A percentile compares a stretch with the other conserved stretches of the same genome.
Conservation (phyloP, 2,797 vertebrate species). For the Enteromius paludinosus region DNA sequence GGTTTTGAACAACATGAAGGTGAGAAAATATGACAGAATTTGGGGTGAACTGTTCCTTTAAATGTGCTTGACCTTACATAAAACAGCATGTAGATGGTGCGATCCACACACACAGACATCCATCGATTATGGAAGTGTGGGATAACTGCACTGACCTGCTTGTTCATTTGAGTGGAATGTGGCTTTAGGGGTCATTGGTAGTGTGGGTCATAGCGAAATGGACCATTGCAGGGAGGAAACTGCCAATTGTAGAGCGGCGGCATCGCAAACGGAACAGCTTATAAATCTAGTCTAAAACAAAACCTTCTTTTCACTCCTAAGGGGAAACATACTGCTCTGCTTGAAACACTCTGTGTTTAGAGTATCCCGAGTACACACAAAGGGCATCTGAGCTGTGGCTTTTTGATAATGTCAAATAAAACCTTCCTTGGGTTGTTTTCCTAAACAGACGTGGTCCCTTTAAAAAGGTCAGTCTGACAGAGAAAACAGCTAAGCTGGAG, state of each 20-base stretch:
- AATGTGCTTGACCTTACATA: conserved; percentile 38
- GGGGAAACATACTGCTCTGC: not conserved
- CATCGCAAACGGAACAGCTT: conserved; percentile 10
- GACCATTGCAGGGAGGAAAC: conserved; percentile 67
- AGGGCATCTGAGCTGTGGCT: conserved; percentile 26
- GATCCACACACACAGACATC: conserved; percentile 35
- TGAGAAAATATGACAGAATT: not conserved
- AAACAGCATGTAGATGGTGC: conserved; percentile 36
- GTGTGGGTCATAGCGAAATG: conserved; percentile 69
- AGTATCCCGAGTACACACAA: conserved; percentile 20
- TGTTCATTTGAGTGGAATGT: conserved; percentile 79
- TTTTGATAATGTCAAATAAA: conserved; percentile 54
- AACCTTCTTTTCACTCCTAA: conserved; percentile 19
- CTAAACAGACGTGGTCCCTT: conserved; percentile 48
- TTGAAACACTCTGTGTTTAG: conserved; percentile 23
- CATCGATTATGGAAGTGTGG: conserved; percentile 53
- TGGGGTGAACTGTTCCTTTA: conserved; percentile 15
- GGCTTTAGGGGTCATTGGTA: conserved; percentile 76
- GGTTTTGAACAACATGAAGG: not conserved
- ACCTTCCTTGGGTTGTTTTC: conserved; percentile 55
- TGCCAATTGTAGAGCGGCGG: conserved; percentile 34
- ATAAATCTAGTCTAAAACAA: conserved; percentile 45
- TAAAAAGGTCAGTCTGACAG: conserved; percentile 59
- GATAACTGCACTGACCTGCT: conserved; percentile 73
- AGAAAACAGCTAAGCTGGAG: conserved; percentile 50